A percentile compares a stretch with the other conserved stretches of the same genome.
Evolutionary conservation across 2,888 invertebrate genomes (phyloP).

Genomic region (Dynastes tityus): DNA sequence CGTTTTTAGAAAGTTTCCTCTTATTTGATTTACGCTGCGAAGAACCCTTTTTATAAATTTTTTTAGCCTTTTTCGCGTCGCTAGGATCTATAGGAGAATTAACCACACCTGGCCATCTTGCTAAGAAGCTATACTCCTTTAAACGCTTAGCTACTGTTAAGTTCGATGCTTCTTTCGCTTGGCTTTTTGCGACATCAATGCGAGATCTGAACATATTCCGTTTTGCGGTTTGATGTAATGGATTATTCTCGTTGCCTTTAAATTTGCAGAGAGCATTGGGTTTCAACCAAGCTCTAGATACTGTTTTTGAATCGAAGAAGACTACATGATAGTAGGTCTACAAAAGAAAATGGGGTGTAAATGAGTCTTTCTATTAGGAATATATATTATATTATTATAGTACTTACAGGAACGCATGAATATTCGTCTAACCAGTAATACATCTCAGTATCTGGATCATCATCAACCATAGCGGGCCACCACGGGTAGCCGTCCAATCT

Average conservation of each 20-base stretch:
- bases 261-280: constrained; percentile 69
- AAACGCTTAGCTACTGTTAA: constrained; percentile 68
- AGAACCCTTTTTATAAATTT: background rate
- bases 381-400: background rate
- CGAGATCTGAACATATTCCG: constrained; percentile 65
- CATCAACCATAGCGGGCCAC: constrained; percentile 84
- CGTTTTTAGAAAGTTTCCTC: background rate
- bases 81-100: constrained; percentile 8
- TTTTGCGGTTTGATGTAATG: constrained; percentile 65
- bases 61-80: background rate
- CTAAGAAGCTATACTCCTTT: constrained; percentile 71
- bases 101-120: constrained; percentile 70
- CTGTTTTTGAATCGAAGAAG: constrained; percentile 71
- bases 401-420: constrained; percentile 72
- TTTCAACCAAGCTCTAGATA: constrained; percentile 72
- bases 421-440: constrained; percentile 75
- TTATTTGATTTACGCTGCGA: background rate
- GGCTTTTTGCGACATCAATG: constrained; percentile 66
- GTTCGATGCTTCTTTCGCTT: constrained; percentile 70
- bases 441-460: constrained; percentile 76
- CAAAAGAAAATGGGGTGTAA: background rate
- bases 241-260: constrained; percentile 45
- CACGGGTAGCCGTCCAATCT: constrained; percentile 76
- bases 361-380: background rate
- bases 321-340: constrained; percentile 74